Percentiles rank a stretch among this genome's conserved stretches.
Evolutionary conservation across 2,888 invertebrate genomes (phyloP).

Genomic region (Drosophila anomalata): DNA sequence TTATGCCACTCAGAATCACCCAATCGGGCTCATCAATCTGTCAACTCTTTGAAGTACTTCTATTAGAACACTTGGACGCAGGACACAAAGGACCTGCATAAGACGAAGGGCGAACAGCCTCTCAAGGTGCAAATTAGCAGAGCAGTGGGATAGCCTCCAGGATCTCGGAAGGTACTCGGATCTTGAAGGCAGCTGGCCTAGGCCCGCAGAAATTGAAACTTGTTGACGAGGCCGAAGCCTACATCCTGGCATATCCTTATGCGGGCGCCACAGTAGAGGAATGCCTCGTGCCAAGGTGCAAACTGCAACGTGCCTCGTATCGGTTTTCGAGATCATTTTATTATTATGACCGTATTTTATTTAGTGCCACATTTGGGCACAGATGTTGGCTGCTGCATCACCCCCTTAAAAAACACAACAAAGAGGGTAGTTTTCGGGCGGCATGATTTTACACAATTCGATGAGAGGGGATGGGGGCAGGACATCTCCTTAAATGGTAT

Average conservation of each 20-base stretch:
- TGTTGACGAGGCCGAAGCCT: conserved; percentile 12
- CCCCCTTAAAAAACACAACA: conserved; percentile 14
- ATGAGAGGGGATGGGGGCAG: conserved; percentile 52
- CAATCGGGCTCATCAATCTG: conserved; percentile 70
- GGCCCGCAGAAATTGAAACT: conserved; percentile 63
- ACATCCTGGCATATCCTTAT: conserved; percentile 42
- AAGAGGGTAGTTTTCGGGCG: conserved; percentile 59
- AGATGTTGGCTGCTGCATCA: conserved; percentile 67
- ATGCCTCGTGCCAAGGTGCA: conserved; percentile 76
- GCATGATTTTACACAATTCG: conserved; percentile 77
- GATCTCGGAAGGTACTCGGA: conserved; percentile 12
- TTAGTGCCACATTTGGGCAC: conserved; percentile 59
- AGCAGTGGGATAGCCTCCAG: conserved; percentile 58
- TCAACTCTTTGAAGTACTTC: conserved; percentile 57
- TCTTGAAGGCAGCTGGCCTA: conserved; percentile 45
- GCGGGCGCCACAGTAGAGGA: conserved; percentile 62
- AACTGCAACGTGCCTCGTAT: conserved; percentile 64
- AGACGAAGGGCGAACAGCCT: conserved; percentile 32
- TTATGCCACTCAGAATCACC: conserved; percentile 40
- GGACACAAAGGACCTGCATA: conserved; percentile 68
- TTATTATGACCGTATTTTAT: conserved; percentile 32
- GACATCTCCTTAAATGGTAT: conserved; percentile 70
- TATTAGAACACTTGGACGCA: conserved; percentile 51
- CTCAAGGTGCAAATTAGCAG: conserved; percentile 75
- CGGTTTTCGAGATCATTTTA: conserved; percentile 61